phyloP scores from a whole-genome alignment of 2,113 vertebrate species.

The Ceuthmochares aereus region DNA sequence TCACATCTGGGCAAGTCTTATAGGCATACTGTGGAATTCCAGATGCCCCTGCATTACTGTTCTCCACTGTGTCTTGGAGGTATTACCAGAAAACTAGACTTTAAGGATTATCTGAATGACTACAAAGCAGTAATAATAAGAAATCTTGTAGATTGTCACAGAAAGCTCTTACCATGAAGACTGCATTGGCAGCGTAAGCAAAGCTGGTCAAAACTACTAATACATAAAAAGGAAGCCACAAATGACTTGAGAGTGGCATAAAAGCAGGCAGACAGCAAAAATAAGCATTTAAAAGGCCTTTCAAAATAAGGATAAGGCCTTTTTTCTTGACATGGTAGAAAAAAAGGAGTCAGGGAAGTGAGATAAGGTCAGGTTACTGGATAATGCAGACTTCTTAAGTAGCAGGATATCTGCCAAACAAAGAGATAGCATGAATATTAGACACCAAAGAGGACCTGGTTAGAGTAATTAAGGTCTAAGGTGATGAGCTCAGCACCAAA shows the following conservation, averaged over 20 bases:
- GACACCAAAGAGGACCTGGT: not conserved
- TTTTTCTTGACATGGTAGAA: not conserved
- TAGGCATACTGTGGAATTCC: not conserved
- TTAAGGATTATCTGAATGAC: not conserved
- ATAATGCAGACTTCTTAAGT: not conserved
- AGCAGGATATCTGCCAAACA: not conserved
- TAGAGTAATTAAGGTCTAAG: constrained; percentile 26
- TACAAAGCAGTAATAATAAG: not conserved
- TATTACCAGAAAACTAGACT: not conserved
- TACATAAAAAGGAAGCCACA: not conserved
- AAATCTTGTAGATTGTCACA: not conserved
- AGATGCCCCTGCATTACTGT: not conserved
- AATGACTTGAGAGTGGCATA: not conserved
- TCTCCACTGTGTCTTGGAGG: not conserved
- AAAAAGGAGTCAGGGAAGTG: not conserved
- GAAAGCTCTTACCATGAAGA: not conserved
- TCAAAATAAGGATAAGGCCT: not conserved
- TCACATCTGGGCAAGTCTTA: not conserved
- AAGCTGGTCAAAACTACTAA: not conserved
- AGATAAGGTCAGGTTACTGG: not conserved
- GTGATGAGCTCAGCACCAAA: constrained; percentile 10
- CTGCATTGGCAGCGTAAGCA: not conserved
- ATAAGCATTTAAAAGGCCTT: not conserved
- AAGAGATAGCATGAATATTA: not conserved
- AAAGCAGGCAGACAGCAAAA: not conserved